A percentile compares a stretch with the other conserved stretches of the same genome.
Evolutionary conservation across 2,888 invertebrate species (phyloP).

Genomic region (Xylophagus ater): DNA sequence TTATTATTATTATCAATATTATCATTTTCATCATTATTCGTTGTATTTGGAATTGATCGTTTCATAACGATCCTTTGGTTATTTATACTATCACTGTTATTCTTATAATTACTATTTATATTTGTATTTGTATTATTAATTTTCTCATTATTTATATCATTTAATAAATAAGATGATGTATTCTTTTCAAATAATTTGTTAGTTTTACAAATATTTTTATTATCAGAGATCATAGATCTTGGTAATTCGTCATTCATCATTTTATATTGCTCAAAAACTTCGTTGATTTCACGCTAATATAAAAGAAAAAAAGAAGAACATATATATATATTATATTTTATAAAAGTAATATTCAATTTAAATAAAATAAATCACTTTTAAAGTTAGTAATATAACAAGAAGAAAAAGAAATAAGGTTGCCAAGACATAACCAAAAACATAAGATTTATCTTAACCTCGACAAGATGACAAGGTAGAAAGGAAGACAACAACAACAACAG

Average conservation of each 20-base stretch:
- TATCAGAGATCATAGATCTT: slow-evolving; percentile 33
- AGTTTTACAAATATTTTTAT: slow-evolving; percentile 15
- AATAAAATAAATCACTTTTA: too few species aligned
- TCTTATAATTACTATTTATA: slow-evolving; percentile 2
- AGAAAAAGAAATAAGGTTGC: too few species aligned
- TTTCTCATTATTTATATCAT: slow-evolving; percentile 17
- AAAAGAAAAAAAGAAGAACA: slow-evolving; percentile 12
- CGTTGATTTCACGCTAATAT: slow-evolving; percentile 40
- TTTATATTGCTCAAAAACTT: slow-evolving; percentile 36
- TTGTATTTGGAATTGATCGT: slow-evolving; percentile 9
- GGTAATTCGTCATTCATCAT: slow-evolving; percentile 34
- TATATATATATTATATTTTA: too few species aligned
- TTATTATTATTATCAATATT: neutral
- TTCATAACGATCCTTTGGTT: slow-evolving; percentile 15
- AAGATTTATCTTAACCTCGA: too few species aligned
- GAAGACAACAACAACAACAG: too few species aligned
- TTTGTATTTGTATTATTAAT: slow-evolving; percentile 19
- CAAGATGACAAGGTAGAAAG: too few species aligned
- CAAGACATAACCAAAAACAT: too few species aligned
- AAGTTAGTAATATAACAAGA: too few species aligned
- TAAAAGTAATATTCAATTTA: too few species aligned
- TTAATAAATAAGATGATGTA: slow-evolving; percentile 3
- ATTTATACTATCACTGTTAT: slow-evolving; percentile 7
- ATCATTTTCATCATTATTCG: slow-evolving; percentile 6
- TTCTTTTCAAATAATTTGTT: slow-evolving; percentile 6